Base-by-base conservation (phyloP, 1,140 invertebrate species). In the Magallana ariakensis region DNA sequence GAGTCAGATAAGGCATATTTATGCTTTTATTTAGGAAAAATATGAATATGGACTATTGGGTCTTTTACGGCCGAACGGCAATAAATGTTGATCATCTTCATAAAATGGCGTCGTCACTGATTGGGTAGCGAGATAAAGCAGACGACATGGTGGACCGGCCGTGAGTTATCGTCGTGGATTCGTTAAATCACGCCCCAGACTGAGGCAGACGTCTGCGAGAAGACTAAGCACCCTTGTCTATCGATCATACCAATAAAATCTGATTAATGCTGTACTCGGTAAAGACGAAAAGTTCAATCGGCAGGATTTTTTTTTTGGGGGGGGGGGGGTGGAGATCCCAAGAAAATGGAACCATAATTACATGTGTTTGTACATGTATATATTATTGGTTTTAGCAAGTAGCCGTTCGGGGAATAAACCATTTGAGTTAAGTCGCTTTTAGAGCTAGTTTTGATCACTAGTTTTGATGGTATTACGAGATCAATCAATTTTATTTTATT, bases 1-100 rank as follows among this genome's bases (percentile, higher is more conserved):
- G 66, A 75, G 66, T 75, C 66, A 26, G 66, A 75, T 75, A 75
- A 75, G 66, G 33, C 22, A 26, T 26, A 75, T 75, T 75, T 75
- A 75, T 26, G 66, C 66, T 19, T 75, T 26, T 75, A 75, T 75
- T 75, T 75, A 75, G 33, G 33, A 26, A 75, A 75, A 75, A 75
- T 75, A 75, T 75, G 66, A 75, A 75, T 26, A 75, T 75, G 66
- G 66, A 75, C 66, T 75, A 75, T 75, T 75, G 13, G 66, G 22
- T 33, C 66, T 33, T 46, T 33, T 75, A 75, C 8, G 33, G 66
- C 15, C 66, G 9, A 26, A 33, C 66, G 11, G 66, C 33, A 75
- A 75, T 75, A 75, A 75, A 75, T 75, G 66, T 75, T 75, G 22
- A 75, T 75, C 66, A 75, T 75, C 66, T 75, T 75, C 22, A 75